Evolutionary conservation across 2,113 vertebrate genomes (phyloP).

Genomic region (Theropithecus gelada): DNA sequence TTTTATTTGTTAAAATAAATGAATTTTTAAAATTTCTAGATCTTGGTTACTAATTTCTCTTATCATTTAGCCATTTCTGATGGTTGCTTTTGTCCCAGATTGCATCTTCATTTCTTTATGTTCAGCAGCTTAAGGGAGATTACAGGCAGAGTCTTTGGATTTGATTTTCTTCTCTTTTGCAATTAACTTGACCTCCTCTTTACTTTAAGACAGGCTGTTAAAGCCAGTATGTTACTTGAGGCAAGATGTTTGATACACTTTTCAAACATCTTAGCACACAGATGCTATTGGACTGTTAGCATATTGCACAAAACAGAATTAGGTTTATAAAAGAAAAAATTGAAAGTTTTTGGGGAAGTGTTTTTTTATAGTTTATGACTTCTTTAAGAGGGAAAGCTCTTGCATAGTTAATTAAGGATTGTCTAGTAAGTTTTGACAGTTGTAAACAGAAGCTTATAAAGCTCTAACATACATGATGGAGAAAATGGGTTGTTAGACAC

Average conservation of each 20-base stretch:
- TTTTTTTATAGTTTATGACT: conserved; percentile 32
- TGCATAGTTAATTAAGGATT: conserved; percentile 58
- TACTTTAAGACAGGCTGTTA: conserved; percentile 14
- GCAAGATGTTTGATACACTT: conserved; percentile 24
- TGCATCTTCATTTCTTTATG: background rate
- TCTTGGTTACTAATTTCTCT: background rate
- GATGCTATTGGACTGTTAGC: background rate
- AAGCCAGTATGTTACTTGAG: background rate
- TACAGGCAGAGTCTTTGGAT: conserved; percentile 2
- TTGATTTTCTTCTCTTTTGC: conserved; percentile 56
- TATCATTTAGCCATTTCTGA: conserved; percentile 53
- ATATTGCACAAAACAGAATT: conserved; percentile 26
- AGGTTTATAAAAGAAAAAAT: conserved; percentile 39
- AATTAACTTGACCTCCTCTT: conserved; percentile 47
- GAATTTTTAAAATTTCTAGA: background rate
- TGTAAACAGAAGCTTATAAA: conserved; percentile 53
- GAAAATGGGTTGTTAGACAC: conserved; percentile 22
- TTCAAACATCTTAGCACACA: background rate
- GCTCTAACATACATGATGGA: background rate
- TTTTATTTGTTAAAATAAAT: background rate
- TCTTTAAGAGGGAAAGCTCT: background rate
- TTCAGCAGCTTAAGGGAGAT: conserved; percentile 16
- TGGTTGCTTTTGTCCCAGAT: conserved; percentile 50
- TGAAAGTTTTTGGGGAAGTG: conserved; percentile 42
- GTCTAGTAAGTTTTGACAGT: conserved; percentile 59